A percentile compares a stretch with the other conserved stretches of the same genome.
Evolutionary conservation across 2,888 invertebrate species (phyloP).

Genomic region (Papilio protenor): DNA sequence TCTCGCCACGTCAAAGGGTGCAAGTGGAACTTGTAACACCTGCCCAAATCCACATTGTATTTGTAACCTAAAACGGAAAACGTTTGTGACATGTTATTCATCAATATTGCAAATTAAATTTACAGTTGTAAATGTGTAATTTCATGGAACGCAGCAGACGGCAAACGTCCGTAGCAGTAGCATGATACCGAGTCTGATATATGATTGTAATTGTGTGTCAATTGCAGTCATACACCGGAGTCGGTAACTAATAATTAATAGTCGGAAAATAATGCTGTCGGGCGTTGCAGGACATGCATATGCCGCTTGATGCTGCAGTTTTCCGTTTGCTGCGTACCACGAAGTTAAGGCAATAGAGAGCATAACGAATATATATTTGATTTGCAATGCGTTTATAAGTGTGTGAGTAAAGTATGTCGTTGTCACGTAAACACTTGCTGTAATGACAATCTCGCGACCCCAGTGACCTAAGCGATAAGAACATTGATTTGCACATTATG

Average conservation of each 20-base stretch:
- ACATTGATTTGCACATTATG: background rate
- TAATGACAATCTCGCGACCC: background rate
- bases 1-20: conserved; percentile 66
- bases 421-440: background rate
- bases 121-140: background rate
- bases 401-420: background rate
- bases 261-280: too few species aligned
- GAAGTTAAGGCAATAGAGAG: background rate
- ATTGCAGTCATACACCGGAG: too few species aligned
- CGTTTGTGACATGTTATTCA: background rate
- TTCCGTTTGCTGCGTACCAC: too few species aligned
- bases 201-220: too few species aligned
- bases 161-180: too few species aligned
- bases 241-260: too few species aligned
- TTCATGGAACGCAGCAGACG: background rate
- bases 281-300: too few species aligned
- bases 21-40: conserved; percentile 71
- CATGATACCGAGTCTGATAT: too few species aligned
- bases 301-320: too few species aligned
- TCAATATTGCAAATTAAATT: background rate
- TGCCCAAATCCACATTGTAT: conserved; percentile 55
- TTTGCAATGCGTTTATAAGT: background rate
- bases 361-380: background rate
- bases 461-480: background rate
- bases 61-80: conserved; percentile 60